Conservation (phyloP, 2,113 vertebrate genomes). For the Pluvianellus socialis region DNA sequence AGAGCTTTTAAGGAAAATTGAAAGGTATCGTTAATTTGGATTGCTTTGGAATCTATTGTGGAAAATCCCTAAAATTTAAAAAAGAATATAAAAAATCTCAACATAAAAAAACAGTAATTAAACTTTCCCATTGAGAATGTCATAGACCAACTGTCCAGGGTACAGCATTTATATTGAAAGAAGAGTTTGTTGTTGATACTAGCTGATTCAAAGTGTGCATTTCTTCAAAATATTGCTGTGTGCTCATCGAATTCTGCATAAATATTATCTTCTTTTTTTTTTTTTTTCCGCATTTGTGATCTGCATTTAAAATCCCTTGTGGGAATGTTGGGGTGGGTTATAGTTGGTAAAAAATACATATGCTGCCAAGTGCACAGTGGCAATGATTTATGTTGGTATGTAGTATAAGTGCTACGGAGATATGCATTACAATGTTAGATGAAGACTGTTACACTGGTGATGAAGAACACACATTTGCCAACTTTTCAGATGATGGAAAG, state of each 20-base stretch:
- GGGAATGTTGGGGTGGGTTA: not conserved
- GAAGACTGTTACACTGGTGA: not conserved
- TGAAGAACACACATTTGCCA: not conserved
- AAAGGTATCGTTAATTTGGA: not conserved
- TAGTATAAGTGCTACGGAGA: not conserved
- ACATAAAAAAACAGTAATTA: not conserved
- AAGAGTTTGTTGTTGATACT: not conserved
- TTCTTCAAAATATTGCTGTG: not conserved
- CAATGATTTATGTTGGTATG: not conserved
- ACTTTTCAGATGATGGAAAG: not conserved
- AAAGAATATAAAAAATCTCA: not conserved
- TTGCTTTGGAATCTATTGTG: not conserved
- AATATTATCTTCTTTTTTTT: not conserved
- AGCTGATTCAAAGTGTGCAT: not conserved
- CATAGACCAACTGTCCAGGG: not conserved
- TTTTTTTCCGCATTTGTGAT: not conserved
- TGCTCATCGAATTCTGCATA: fast-evolving
- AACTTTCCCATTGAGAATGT: not conserved
- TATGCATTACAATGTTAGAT: not conserved
- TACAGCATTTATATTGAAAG: not conserved
- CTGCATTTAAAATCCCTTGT: not conserved
- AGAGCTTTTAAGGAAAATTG: not conserved
- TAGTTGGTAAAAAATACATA: not conserved
- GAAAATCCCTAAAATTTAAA: not conserved
- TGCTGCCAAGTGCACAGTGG: not conserved